Evolutionary conservation across 2,888 invertebrate species (phyloP).

Genomic region (Exephanes ischioxanthus): DNA sequence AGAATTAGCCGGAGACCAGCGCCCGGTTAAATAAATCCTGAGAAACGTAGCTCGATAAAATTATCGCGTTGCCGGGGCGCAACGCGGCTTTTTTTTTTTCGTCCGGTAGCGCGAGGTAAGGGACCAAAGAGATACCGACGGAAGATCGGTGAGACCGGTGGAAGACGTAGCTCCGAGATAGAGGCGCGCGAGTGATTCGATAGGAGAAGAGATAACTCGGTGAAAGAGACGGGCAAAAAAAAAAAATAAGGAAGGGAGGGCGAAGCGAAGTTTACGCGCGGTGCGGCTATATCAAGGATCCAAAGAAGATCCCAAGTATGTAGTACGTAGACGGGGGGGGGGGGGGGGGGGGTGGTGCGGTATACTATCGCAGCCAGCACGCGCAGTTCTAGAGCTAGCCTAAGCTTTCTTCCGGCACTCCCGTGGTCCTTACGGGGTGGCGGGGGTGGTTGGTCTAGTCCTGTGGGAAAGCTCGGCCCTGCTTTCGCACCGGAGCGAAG

Average conservation of each 20-base stretch:
- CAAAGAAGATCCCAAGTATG: constrained; percentile 24
- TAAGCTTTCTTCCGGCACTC: constrained; percentile 50
- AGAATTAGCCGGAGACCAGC: constrained; percentile 55
- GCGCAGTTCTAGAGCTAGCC: constrained; percentile 42
- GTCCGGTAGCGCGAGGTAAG: constrained; percentile 34
- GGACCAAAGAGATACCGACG: constrained; percentile 42
- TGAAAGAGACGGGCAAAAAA: background rate
- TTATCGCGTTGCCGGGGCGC: constrained; percentile 42
- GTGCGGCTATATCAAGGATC: constrained; percentile 9
- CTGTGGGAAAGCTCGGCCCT: constrained; percentile 24
- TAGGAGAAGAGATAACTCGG: constrained; percentile 50
- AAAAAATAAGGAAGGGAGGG: constrained; percentile 4
- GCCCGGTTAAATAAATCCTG: constrained; percentile 60
- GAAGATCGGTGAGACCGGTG: constrained; percentile 8
- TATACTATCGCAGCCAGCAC: constrained; percentile 48
- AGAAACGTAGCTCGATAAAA: constrained; percentile 66
- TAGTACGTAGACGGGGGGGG: background rate
- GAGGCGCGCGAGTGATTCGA: constrained; percentile 46
- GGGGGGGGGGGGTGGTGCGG: background rate
- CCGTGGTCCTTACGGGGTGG: constrained; percentile 13
- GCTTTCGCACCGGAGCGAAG: constrained; percentile 39
- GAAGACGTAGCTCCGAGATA: constrained; percentile 17
- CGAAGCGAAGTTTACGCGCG: constrained; percentile 25
- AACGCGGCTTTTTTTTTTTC: constrained; percentile 40
- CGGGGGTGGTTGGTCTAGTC: background rate